Evolutionary conservation across 2,113 vertebrate species (phyloP), one percentile per base, ranked within the genome.

Genomic region (Rhizomys pruinosus): DNA sequence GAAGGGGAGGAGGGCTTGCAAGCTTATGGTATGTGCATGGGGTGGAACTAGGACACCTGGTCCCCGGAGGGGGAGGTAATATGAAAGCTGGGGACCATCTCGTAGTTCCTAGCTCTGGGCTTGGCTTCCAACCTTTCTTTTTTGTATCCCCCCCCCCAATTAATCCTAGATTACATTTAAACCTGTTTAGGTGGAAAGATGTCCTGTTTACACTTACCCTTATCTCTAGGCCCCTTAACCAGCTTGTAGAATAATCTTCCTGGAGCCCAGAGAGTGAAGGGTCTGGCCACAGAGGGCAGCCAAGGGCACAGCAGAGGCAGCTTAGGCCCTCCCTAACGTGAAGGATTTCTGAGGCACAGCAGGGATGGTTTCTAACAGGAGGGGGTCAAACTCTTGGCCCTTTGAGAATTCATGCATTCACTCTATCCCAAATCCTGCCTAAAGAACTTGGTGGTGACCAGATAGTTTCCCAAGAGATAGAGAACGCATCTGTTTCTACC

Each of bases 161-260:
- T 91, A 94, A 94, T 96, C 90, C 96, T 84, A 94, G 96, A 95
- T 96, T 93, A 96, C 47, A 84, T 63, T 76, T 57, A 96, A 96
- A 93, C 88, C 78, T 87, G 87, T 95, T 88, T 47, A 80, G 74
- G 78, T 78, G 66, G 61, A 86, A 88, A 93, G 81, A 52, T 89
- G 94, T 72, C 87, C 89, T 44, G 55, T 25, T 92, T 89, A 61
- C 19, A 55, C 42, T 89, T 94, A 22, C 68, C 37, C 23, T 79
- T 76, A 39, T 94, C 39, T 84, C 85, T 34, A n/a, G 47, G 68
- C 44, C 87, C 57, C 17, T 19, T 76, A 4, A 29, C 44, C 77
- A 37, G 59, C 39, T 81, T 81, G 94, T 39, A 39, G n/a, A 68
- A 25, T 89, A 94, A 97, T 93, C 81, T 0, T 7, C 73, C 90